These are phyloP conservation scores for Lasiurus cinereus DNA, from an alignment of 2,113 vertebrate genomes.

Conservation along the genomic window DNA sequence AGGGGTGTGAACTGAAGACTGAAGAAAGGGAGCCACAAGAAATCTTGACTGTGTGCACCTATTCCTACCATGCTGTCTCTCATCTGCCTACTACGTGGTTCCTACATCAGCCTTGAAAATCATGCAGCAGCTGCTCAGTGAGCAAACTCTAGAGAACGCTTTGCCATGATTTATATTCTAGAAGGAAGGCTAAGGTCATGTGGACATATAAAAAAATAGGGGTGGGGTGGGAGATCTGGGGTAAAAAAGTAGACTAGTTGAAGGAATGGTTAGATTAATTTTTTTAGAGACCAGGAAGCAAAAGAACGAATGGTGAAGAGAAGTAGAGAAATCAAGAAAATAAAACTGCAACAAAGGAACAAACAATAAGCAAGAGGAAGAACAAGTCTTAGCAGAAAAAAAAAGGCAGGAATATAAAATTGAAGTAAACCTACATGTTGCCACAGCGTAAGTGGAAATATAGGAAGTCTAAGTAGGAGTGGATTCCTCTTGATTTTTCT, in stretches of 20 bases:
- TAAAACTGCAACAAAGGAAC: background rate
- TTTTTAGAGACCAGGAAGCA: background rate
- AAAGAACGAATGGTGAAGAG: background rate
- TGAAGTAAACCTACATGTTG: background rate
- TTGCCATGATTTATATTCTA: background rate
- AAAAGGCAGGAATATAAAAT: background rate
- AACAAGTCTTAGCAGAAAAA: background rate
- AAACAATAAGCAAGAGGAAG: background rate
- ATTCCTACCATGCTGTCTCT: fast-evolving
- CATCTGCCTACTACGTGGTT: background rate
- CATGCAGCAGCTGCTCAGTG: fast-evolving
- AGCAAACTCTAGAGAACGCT: background rate
- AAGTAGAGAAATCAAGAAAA: constrained; percentile 3
- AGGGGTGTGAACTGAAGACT: background rate
- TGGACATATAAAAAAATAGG: background rate
- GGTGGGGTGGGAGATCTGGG: background rate
- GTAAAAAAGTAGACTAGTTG: background rate
- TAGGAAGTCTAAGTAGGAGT: background rate
- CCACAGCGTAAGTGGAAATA: background rate
- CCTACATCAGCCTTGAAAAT: background rate
- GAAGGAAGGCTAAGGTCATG: background rate
- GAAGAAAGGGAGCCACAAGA: background rate
- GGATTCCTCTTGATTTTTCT: background rate
- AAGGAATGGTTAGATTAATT: background rate
- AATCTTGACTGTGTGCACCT: background rate